Evolutionary conservation across 2,797 vertebrate species (phyloP).

Genomic region (Pipistrellus kuhlii): DNA sequence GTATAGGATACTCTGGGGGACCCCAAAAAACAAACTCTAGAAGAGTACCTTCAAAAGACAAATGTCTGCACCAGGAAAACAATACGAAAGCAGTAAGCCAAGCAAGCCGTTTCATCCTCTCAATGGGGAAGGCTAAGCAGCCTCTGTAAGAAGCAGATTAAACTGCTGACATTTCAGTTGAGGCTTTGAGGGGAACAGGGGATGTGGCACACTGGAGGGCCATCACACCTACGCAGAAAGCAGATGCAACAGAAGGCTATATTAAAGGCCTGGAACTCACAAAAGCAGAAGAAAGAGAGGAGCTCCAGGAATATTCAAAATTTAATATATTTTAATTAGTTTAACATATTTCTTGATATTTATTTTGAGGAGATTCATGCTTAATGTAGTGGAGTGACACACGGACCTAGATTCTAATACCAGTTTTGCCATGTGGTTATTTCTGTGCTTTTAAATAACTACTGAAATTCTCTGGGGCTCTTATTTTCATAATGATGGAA

Average conservation of each 20-base stretch:
- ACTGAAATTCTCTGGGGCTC: neutral
- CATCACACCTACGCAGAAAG: neutral
- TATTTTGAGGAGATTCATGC: neutral
- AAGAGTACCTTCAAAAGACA: conserved; percentile 43
- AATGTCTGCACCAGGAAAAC: conserved; percentile 30
- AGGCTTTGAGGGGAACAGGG: neutral
- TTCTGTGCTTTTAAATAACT: neutral
- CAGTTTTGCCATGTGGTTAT: neutral
- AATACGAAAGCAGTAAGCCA: neutral
- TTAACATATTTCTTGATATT: neutral
- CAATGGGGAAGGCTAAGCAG: neutral
- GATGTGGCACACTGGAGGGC: neutral
- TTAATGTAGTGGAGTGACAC: neutral
- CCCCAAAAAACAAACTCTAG: neutral
- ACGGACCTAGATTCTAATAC: neutral
- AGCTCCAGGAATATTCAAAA: neutral
- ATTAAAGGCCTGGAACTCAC: neutral
- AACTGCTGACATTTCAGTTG: neutral
- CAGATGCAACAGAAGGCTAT: neutral
- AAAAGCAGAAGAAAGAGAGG: conserved; percentile 13
- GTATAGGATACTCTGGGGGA: neutral
- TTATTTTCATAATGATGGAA: neutral
- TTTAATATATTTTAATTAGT: neutral
- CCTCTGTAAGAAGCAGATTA: neutral
- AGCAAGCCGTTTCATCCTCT: neutral